Percentiles rank a stretch among this genome's conserved stretches.
Evolutionary conservation across 2,797 vertebrate species (phyloP).

Genomic region (Macropus fuliginosus): DNA sequence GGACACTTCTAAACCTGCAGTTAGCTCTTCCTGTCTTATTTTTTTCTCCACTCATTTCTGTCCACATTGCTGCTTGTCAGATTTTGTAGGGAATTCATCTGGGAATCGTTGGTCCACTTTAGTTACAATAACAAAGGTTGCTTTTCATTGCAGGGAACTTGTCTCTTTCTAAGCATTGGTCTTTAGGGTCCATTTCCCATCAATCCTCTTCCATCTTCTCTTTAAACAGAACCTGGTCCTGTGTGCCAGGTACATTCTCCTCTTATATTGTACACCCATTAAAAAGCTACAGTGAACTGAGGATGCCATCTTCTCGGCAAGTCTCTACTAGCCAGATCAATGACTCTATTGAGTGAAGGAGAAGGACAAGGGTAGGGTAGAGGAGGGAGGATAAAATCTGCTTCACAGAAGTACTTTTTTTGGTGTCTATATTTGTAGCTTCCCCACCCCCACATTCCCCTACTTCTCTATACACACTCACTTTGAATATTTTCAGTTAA

Average conservation of each 20-base stretch:
- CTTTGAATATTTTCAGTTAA: neutral
- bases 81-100: neutral
- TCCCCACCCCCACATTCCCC: neutral
- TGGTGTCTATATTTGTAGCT: neutral
- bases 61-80: neutral
- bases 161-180: neutral
- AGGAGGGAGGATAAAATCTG: neutral
- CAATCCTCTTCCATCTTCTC: neutral
- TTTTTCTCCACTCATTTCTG: neutral
- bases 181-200: neutral
- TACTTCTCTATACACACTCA: neutral
- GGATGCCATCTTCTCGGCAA: neutral
- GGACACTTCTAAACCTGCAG: rapidly evolving
- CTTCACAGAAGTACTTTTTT: neutral
- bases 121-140: neutral
- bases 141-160: neutral
- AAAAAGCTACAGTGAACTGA: neutral
- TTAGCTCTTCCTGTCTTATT: neutral
- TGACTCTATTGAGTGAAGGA: neutral
- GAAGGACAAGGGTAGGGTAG: neutral
- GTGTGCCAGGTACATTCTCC: neutral
- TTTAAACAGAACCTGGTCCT: neutral
- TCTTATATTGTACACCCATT: neutral
- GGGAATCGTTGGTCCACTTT: neutral
- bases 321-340: neutral